Base-by-base conservation (phyloP, 2,888 invertebrate genomes). In the Lasioglossum calceatum region DNA sequence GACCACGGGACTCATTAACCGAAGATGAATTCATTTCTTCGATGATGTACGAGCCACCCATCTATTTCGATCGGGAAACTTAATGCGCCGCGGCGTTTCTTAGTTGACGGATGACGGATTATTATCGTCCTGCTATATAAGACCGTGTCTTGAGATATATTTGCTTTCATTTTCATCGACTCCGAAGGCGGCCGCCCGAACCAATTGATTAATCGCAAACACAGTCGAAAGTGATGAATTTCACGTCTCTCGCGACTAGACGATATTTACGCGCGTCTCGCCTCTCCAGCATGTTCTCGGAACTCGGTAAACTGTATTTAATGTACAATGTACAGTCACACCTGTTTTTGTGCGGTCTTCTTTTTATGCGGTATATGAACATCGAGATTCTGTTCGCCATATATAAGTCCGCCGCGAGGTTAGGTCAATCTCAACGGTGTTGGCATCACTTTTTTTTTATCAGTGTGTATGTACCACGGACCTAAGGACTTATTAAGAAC, bases 11-110 rank as follows among this genome's bases (percentile, higher is more conserved):
- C 85, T 86, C 81, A 85, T 86, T 86, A 86, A 58, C 71, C 44
- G 75, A 84, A 84, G 80, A 80, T 73, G 84, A 80, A 84, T 77
- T 77, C 77, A 61, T 81, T 86, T 73, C 86, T 81, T 76, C 75
- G 81, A 73, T 86, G 86, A 86, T 86, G 86, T 70, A 86, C 42
- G 86, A 58, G 86, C n/a, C 73, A 39, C 47, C 54, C 86, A 42
- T 76, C 75, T 50, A 71, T 75, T 77, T 36, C 86, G 86, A 86
- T 86, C 78, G 42, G 54, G 27, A 44, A 61, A 79, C 79, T 79
- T 83, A 83, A 83, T 67, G 76, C 73, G 74, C 44, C 19, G n/a
- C 44, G 67, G 27, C 81, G 77, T 75, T 7, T 47, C 10, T 42
- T 27, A n/a, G 47, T 61, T 83, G 87, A 87, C 81, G 76, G 79